phyloP scores from a whole-genome alignment of 2,797 vertebrate species.

The Lithobates pipiens region DNA sequence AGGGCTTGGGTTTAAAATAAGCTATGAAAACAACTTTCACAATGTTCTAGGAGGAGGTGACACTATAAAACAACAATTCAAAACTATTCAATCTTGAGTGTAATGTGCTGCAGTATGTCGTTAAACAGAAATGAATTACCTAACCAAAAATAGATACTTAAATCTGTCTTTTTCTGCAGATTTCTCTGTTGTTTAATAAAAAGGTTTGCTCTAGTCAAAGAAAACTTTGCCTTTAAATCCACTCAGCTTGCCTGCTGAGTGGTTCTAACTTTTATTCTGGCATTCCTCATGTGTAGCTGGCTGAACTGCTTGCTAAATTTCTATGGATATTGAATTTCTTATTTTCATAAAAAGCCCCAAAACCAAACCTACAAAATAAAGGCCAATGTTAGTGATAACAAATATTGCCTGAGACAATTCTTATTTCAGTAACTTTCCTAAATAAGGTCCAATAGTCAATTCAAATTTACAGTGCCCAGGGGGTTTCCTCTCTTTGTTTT shows the following conservation, averaged over 20 bases:
- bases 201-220: background rate
- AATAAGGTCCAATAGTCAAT: no score
- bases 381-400: background rate
- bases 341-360: no score
- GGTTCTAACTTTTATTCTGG: background rate
- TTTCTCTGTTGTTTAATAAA: background rate
- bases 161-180: background rate
- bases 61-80: slow-evolving; percentile 3
- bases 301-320: no score
- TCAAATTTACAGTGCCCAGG: no score
- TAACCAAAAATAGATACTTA: background rate
- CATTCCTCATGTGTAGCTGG: no score
- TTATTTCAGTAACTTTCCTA: no score
- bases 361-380: no score
- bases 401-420: background rate
- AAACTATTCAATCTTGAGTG: slow-evolving; percentile 15
- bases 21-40: slow-evolving; percentile 30
- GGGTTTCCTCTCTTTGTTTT: no score
- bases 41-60: slow-evolving; percentile 3
- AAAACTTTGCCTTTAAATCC: background rate
- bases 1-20: slow-evolving; percentile 30
- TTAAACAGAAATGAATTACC: background rate
- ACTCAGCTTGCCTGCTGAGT: background rate
- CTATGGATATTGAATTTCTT: no score
- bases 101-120: background rate